These are phyloP conservation scores for Heliconius melpomene DNA, from an alignment of 1,140 invertebrate genomes.

Conservation along the genomic window DNA sequence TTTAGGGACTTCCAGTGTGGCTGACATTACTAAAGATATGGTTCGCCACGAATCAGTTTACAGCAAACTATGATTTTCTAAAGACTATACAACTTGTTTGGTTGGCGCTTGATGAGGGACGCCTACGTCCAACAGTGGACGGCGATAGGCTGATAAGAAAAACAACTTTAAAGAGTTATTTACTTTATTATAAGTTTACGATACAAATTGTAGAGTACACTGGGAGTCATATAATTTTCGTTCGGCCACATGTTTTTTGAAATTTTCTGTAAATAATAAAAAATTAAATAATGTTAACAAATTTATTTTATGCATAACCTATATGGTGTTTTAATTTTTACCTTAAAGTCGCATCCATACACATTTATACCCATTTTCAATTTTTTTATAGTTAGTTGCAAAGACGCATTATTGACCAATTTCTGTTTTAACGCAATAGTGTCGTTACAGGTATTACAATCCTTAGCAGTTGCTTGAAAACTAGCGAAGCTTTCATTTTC, in stretches of 20 bases:
- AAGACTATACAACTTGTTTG: not conserved
- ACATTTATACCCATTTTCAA: slow-evolving; percentile 74
- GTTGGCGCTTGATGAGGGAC: no score
- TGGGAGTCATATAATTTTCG: slow-evolving; percentile 66
- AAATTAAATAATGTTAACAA: slow-evolving; percentile 8
- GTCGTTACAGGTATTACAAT: slow-evolving; percentile 62
- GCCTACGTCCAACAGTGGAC: no score
- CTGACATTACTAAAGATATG: slow-evolving; percentile 85
- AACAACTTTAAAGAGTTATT: slow-evolving; percentile 16
- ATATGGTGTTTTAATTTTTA: slow-evolving; percentile 28
- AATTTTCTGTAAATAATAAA: slow-evolving; percentile 64
- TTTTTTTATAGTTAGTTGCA: slow-evolving; percentile 65
- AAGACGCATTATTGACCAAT: slow-evolving; percentile 44
- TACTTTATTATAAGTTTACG: slow-evolving; percentile 68
- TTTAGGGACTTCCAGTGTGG: slow-evolving; percentile 83
- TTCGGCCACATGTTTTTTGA: slow-evolving; percentile 61
- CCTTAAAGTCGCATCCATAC: slow-evolving; percentile 78
- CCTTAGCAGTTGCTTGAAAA: not conserved
- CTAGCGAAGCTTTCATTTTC: slow-evolving; percentile 1
- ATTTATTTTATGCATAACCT: not conserved
- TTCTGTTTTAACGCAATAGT: slow-evolving; percentile 59
- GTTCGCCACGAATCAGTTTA: slow-evolving; percentile 86
- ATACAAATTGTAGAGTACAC: slow-evolving; percentile 65
- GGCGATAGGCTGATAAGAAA: no score
- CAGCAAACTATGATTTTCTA: slow-evolving; percentile 80